A percentile compares a stretch with the other conserved stretches of the same genome.
These are phyloP conservation scores for Dicrostonyx torquatus DNA, from an alignment of 2,797 vertebrate species.

Conservation along the genomic window DNA sequence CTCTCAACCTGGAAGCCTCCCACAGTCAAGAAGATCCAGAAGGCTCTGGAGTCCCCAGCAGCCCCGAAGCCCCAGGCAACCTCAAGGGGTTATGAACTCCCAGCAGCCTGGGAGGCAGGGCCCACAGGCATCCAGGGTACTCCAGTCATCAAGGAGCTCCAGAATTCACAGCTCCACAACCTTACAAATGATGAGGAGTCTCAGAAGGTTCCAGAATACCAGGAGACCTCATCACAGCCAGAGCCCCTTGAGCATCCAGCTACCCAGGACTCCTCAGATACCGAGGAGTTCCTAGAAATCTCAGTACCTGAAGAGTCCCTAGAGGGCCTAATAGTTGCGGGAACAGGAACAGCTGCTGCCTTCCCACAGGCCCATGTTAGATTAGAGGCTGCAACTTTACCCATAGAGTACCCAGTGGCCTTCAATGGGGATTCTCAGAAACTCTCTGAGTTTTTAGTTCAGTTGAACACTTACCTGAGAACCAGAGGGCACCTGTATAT, in stretches of 20 bases:
- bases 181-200: not conserved
- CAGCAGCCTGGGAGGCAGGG: not conserved
- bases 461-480: conserved; percentile 49
- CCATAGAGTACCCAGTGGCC: conserved; percentile 4
- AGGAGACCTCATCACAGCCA: not conserved
- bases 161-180: conserved; percentile 4
- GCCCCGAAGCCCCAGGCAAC: not conserved
- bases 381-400: conserved; percentile 37
- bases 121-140: not conserved
- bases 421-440: conserved; percentile 37
- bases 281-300: conserved; percentile 50
- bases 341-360: not conserved
- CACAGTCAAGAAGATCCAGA: not conserved
- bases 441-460: conserved; percentile 49
- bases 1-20: not conserved
- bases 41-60: conserved; percentile 23
- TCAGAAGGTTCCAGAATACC: conserved; percentile 9
- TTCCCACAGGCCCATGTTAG: not conserved
- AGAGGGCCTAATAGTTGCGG: not conserved
- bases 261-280: conserved; percentile 29
- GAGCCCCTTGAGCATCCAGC: not conserved
- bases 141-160: not conserved
- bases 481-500: conserved; percentile 31
- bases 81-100: not conserved
- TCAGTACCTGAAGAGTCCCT: conserved; percentile 15